These are phyloP conservation scores for Melinaea menophilus DNA, from an alignment of 2,888 invertebrate genomes.

Conservation along the genomic window DNA sequence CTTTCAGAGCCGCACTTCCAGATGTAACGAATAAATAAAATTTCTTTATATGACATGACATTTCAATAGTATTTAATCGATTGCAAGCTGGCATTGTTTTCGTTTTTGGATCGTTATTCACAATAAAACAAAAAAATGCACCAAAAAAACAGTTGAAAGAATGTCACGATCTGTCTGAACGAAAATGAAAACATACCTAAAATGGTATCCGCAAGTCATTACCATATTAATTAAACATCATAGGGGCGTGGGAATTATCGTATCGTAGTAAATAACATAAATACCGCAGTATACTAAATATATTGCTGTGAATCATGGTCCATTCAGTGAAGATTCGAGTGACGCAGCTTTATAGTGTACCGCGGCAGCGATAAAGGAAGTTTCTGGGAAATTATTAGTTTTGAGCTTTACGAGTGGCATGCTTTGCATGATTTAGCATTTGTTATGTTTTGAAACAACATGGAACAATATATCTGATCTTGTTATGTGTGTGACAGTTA, in stretches of 20 bases:
- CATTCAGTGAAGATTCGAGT: conserved; percentile 55
- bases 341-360: conserved; percentile 55
- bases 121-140: neutral
- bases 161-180: conserved; percentile 11
- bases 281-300: conserved; percentile 59
- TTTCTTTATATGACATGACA: conserved; percentile 35
- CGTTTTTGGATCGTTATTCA: conserved; percentile 3
- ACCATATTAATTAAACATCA: conserved; percentile 41
- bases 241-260: conserved; percentile 52
- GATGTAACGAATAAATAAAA: conserved; percentile 39
- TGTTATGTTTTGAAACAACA: conserved; percentile 2
- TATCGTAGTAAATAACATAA: conserved; percentile 62
- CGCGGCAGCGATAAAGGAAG: conserved; percentile 41
- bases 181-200: conserved; percentile 7
- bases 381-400: conserved; percentile 46
- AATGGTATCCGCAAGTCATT: conserved; percentile 16
- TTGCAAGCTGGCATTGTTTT: neutral
- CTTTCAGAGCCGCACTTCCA: conserved; percentile 52
- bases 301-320: conserved; percentile 59
- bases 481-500: too few relatives aligned
- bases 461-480: too few relatives aligned
- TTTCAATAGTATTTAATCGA: conserved; percentile 21
- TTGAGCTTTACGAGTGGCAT: conserved; percentile 11
- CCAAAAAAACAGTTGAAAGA: neutral
- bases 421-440: conserved; percentile 1